Conservation (phyloP, 2,888 invertebrate species). For the Hesperia comma region DNA sequence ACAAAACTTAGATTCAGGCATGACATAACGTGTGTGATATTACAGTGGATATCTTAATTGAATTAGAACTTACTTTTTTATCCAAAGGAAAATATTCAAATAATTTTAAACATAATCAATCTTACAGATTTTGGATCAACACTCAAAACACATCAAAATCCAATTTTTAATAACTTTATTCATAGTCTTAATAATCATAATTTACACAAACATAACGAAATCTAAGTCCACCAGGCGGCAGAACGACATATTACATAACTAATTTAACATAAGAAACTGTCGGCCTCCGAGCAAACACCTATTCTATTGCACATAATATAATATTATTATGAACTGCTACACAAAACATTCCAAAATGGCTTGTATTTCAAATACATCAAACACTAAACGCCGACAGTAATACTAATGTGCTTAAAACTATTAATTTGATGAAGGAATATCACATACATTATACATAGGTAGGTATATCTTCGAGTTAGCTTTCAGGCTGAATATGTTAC, state of each 20-base stretch:
- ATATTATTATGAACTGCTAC: slow-evolving; percentile 1
- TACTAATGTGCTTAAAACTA: slow-evolving; percentile 23
- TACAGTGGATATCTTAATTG: no score
- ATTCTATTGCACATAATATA: slow-evolving; percentile 26
- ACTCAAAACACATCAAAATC: slow-evolving; percentile 39
- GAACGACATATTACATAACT: slow-evolving; percentile 24
- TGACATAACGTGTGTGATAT: no score
- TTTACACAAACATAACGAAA: slow-evolving; percentile 82
- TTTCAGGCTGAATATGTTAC: slow-evolving; percentile 3
- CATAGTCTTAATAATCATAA: slow-evolving; percentile 74
- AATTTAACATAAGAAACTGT: slow-evolving; percentile 24
- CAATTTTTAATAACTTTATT: slow-evolving; percentile 80
- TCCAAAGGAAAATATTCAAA: no score
- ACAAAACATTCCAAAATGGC: slow-evolving; percentile 18
- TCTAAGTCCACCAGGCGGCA: slow-evolving; percentile 63
- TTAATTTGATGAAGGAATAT: slow-evolving; percentile 22
- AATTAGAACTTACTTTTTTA: no score
- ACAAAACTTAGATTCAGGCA: not conserved
- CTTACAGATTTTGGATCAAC: not conserved
- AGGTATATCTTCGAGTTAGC: not conserved
- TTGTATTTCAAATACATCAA: slow-evolving; percentile 16
- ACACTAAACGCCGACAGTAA: slow-evolving; percentile 14
- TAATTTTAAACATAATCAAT: no score
- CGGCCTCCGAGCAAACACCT: not conserved
- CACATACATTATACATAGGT: slow-evolving; percentile 20